phyloP scores from a whole-genome alignment of 2,113 vertebrate genomes.

The Phaethon lepturus region DNA sequence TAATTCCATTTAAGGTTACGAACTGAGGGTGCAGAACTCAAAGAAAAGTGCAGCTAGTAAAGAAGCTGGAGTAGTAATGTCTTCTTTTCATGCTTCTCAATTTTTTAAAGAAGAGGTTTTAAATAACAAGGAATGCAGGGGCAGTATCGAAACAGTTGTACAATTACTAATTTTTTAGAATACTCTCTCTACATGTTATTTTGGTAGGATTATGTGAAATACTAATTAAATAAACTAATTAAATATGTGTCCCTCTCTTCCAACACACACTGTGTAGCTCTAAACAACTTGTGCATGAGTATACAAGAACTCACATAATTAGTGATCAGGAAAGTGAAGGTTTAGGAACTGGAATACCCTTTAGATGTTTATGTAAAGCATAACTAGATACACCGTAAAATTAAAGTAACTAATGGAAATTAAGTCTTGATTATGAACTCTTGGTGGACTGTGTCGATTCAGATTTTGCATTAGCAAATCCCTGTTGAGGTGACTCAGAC shows the following conservation, averaged over 20 bases:
- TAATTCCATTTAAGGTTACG: slow-evolving; percentile 59
- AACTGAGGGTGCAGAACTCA: neutral
- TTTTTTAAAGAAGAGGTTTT: neutral
- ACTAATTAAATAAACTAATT: neutral
- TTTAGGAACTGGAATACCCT: neutral
- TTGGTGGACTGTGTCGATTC: neutral
- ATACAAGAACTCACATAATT: neutral
- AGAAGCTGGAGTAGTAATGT: neutral
- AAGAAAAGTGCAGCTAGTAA: neutral
- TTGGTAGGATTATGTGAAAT: neutral
- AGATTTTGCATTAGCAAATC: neutral
- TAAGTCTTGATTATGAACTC: neutral
- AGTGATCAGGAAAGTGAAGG: neutral
- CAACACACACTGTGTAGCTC: neutral
- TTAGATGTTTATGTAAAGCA: neutral
- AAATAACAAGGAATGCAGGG: neutral
- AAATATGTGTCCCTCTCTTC: neutral
- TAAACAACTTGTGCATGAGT: neutral
- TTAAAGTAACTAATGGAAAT: slow-evolving; percentile 14
- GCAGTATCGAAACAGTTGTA: neutral
- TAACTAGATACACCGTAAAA: neutral
- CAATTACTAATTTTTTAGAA: neutral
- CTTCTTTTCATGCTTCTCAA: neutral
- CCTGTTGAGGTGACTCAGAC: neutral
- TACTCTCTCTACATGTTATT: neutral